Conservation (phyloP, 2,797 vertebrate genomes). For the Helostoma temminkii region DNA sequence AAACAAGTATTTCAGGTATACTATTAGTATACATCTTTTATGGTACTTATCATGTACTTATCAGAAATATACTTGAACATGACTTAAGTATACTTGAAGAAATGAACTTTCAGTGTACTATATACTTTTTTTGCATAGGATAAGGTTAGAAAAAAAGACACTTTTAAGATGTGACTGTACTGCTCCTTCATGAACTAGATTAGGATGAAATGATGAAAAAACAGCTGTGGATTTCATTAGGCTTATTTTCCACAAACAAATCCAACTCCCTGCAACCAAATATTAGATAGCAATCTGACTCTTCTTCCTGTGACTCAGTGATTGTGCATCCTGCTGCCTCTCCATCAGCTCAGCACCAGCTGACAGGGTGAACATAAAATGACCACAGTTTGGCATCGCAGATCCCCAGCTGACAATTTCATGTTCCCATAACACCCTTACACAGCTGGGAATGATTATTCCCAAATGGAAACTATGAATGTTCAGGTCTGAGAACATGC, state of each 20-base stretch:
- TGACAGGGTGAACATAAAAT: constrained; percentile 41
- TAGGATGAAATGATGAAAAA: constrained; percentile 16
- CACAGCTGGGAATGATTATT: constrained; percentile 68
- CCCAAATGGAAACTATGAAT: constrained; percentile 55
- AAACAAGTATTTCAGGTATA: no score
- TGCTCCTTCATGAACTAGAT: constrained; percentile 6
- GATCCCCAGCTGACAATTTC: constrained; percentile 72
- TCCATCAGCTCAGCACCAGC: constrained; percentile 66
- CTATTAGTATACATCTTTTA: no score
- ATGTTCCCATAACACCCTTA: constrained; percentile 62
- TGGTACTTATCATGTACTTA: no score
- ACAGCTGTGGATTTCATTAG: constrained; percentile 42
- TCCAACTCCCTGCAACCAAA: constrained; percentile 25
- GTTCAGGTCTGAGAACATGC: constrained; percentile 22
- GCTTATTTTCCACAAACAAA: constrained; percentile 42
- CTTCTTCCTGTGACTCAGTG: constrained; percentile 48
- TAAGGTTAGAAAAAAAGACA: not conserved
- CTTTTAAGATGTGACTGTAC: not conserved
- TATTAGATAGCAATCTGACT: constrained; percentile 15
- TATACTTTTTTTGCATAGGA: no score
- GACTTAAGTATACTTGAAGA: no score
- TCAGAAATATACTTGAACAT: no score
- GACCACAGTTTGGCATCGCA: constrained; percentile 58
- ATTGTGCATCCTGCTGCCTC: constrained; percentile 38
- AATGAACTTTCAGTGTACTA: no score